Evolutionary conservation across 2,113 vertebrate genomes (phyloP).

Genomic region (Oncorhynchus mykiss): DNA sequence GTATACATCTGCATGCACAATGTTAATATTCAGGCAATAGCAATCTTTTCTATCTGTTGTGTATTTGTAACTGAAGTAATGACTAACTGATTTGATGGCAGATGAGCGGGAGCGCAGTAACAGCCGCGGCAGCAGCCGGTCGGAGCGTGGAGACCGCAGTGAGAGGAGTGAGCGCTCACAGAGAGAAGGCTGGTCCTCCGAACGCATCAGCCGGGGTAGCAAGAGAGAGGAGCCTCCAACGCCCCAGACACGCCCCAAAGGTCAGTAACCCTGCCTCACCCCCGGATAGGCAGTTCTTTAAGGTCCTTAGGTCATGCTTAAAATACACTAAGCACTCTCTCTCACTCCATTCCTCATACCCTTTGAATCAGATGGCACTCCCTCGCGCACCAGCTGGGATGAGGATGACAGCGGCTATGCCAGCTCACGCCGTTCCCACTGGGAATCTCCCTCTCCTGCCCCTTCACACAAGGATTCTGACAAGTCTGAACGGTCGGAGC

Average conservation of each 20-base stretch:
- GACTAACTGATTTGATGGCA: conserved; percentile 40
- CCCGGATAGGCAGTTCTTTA: not conserved
- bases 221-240: conserved; percentile 83
- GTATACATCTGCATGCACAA: not conserved
- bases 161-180: conserved; percentile 74
- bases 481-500: conserved; percentile 73
- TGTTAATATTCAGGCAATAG: not conserved
- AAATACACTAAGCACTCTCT: not conserved
- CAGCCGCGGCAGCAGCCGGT: conserved; percentile 71
- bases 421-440: conserved; percentile 84
- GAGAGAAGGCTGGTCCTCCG: conserved; percentile 78
- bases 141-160: conserved; percentile 63
- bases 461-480: conserved; percentile 84
- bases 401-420: conserved; percentile 87
- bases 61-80: not conserved
- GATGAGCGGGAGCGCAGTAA: conserved; percentile 83
- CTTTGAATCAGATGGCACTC: conserved; percentile 79
- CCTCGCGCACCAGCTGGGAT: conserved; percentile 94
- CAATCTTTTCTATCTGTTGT: not conserved
- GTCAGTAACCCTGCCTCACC: conserved; percentile 57
- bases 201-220: conserved; percentile 78
- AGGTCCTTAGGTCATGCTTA: not conserved
- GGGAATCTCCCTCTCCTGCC: conserved; percentile 91
- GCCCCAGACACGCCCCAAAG: conserved; percentile 87
- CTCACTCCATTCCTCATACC: not conserved